Percentiles rank a stretch among this genome's conserved stretches.
Conservation (phyloP, 1,140 invertebrate species). For the Anoplophora glabripennis region DNA sequence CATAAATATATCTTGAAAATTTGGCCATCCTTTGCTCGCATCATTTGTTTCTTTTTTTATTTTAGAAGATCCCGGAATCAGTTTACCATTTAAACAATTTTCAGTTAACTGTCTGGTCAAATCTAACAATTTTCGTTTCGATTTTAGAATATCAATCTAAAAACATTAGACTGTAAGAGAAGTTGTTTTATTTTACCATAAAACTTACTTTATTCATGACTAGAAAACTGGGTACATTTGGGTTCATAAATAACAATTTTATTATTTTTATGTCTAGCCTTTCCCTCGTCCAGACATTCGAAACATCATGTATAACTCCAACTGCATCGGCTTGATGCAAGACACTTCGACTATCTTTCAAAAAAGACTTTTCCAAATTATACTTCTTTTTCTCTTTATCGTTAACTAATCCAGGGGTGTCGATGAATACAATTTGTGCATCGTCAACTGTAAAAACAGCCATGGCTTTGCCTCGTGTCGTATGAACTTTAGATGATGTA, state of each 20-base stretch:
- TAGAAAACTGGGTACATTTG: constrained; percentile 69
- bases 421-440: constrained; percentile 84
- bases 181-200: background rate
- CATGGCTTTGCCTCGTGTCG: constrained; percentile 71
- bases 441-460: constrained; percentile 70
- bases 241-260: constrained; percentile 61
- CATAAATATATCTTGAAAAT: constrained; percentile 85
- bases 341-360: constrained; percentile 61
- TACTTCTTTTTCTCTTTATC: constrained; percentile 66
- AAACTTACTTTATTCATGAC: constrained; percentile 80
- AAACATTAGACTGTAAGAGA: constrained; percentile 32
- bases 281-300: constrained; percentile 65
- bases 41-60: constrained; percentile 15
- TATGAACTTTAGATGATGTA: constrained; percentile 86
- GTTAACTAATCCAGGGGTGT: constrained; percentile 79
- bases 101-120: constrained; percentile 67
- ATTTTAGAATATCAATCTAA: constrained; percentile 75
- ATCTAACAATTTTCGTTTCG: constrained; percentile 72
- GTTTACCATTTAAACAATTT: constrained; percentile 55
- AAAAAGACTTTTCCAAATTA: constrained; percentile 65
- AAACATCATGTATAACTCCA: constrained; percentile 82
- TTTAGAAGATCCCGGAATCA: constrained; percentile 26
- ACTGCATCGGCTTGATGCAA: constrained; percentile 76
- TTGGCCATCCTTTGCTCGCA: constrained; percentile 59
- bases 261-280: constrained; percentile 68